A percentile compares a stretch with the other conserved stretches of the same genome.
These are phyloP conservation scores for Julus scandinavius DNA, from an alignment of 2,888 invertebrate species.

Conservation along the genomic window DNA sequence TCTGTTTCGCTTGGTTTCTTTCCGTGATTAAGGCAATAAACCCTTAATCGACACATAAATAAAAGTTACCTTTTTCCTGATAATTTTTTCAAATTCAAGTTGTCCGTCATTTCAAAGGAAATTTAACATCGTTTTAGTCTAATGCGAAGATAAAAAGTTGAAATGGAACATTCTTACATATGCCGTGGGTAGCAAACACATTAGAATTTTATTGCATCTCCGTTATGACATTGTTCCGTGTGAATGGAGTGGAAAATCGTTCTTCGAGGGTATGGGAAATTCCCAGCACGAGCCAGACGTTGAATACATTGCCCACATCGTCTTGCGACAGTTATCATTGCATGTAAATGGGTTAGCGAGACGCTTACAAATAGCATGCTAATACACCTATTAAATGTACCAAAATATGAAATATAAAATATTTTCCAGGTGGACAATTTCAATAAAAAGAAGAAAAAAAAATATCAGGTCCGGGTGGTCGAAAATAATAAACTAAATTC, in stretches of 20 bases:
- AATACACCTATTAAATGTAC: not conserved
- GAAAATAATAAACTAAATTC: not conserved
- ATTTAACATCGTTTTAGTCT: not conserved
- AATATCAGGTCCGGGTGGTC: not conserved
- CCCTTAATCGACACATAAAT: not conserved
- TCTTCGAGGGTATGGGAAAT: not conserved
- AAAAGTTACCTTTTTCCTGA: not conserved
- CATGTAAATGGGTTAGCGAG: slow-evolving; percentile 4
- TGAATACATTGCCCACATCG: not conserved
- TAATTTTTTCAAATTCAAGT: not conserved
- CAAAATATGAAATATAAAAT: not conserved
- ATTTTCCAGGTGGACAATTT: not conserved
- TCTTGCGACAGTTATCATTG: not conserved
- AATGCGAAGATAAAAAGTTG: not conserved
- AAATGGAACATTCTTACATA: slow-evolving; percentile 33
- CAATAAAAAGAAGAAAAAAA: not conserved
- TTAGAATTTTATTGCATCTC: not conserved
- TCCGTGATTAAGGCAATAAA: slow-evolving; percentile 8
- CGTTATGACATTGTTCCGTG: no score
- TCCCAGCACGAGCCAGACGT: slow-evolving; percentile 17
- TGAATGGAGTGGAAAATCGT: no score
- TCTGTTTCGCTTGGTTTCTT: not conserved
- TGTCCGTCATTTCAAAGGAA: not conserved
- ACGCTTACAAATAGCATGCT: not conserved
- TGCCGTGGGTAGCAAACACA: not conserved